These are phyloP conservation scores for Colletes collaris DNA, from an alignment of 2,888 invertebrate species.

Conservation along the genomic window DNA sequence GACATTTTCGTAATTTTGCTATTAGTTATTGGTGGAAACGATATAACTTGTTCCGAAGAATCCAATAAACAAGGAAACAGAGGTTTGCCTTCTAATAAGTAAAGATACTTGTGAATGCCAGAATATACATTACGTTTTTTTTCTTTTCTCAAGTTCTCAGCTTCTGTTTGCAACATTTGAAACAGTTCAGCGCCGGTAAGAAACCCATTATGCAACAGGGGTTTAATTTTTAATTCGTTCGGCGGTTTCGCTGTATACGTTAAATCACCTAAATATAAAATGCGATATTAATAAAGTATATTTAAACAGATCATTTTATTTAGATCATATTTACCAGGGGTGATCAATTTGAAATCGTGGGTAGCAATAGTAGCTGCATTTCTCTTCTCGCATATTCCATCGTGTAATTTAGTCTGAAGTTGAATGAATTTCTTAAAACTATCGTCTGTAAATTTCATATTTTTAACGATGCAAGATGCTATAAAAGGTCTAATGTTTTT, in stretches of 20 bases:
- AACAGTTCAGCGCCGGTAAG: constrained; percentile 89
- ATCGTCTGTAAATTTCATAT: constrained; percentile 86
- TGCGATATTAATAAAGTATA: constrained; percentile 11
- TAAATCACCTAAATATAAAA: constrained; percentile 83
- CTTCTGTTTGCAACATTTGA: constrained; percentile 88
- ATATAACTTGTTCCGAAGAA: constrained; percentile 87
- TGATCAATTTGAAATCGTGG: constrained; percentile 89
- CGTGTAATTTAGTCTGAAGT: constrained; percentile 91
- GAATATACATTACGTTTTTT: constrained; percentile 93
- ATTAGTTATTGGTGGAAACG: constrained; percentile 94
- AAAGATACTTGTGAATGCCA: constrained; percentile 93
- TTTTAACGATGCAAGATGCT: constrained; percentile 88
- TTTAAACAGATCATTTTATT: neutral
- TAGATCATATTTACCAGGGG: constrained; percentile 82
- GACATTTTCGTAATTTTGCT: constrained; percentile 92
- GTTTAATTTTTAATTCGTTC: constrained; percentile 86
- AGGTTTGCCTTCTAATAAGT: constrained; percentile 90
- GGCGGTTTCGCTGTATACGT: constrained; percentile 89
- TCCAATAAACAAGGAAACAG: constrained; percentile 90
- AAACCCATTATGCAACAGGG: constrained; percentile 86
- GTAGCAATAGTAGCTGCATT: constrained; percentile 92
- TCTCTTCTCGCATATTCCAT: constrained; percentile 90
- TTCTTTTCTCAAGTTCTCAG: constrained; percentile 91
- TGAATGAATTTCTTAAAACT: constrained; percentile 91
- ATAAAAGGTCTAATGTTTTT: constrained; percentile 88